These are phyloP conservation scores for Dromius quadrimaculatus DNA, from an alignment of 2,888 invertebrate genomes.

Conservation along the genomic window DNA sequence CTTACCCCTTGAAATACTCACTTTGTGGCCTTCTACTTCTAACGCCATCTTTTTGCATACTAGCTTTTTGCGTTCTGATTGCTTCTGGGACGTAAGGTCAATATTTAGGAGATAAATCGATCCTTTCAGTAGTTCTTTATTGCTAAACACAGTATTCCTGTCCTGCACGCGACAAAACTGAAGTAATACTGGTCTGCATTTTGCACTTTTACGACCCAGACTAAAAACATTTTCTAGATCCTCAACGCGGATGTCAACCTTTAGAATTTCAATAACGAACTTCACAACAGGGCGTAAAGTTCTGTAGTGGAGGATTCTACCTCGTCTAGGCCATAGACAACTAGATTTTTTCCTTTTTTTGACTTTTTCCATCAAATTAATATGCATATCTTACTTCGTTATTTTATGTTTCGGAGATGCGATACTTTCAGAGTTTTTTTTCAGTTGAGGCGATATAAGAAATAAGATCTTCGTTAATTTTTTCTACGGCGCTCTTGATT, in stretches of 20 bases:
- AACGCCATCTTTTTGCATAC: neutral
- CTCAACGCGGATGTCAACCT: neutral
- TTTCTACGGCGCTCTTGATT: neutral
- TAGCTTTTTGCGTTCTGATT: neutral
- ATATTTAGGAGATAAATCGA: neutral
- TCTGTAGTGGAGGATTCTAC: neutral
- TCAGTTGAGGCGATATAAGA: neutral
- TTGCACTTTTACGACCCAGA: neutral
- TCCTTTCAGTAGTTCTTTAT: neutral
- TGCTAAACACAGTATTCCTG: neutral
- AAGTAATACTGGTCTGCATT: conserved; percentile 3
- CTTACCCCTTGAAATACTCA: neutral
- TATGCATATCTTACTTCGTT: neutral
- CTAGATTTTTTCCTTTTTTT: neutral
- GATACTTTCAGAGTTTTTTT: neutral
- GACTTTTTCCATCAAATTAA: neutral
- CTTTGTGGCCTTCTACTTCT: neutral
- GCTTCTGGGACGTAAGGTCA: neutral
- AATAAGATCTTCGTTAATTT: neutral
- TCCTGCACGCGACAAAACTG: neutral
- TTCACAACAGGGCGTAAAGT: neutral
- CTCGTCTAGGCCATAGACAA: neutral
- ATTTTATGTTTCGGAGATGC: neutral
- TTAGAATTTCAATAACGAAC: neutral
- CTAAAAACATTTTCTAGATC: neutral